Percentiles rank a stretch among this genome's conserved stretches.
These are phyloP conservation scores for Boloria selene DNA, from an alignment of 2,888 invertebrate genomes.

Conservation along the genomic window DNA sequence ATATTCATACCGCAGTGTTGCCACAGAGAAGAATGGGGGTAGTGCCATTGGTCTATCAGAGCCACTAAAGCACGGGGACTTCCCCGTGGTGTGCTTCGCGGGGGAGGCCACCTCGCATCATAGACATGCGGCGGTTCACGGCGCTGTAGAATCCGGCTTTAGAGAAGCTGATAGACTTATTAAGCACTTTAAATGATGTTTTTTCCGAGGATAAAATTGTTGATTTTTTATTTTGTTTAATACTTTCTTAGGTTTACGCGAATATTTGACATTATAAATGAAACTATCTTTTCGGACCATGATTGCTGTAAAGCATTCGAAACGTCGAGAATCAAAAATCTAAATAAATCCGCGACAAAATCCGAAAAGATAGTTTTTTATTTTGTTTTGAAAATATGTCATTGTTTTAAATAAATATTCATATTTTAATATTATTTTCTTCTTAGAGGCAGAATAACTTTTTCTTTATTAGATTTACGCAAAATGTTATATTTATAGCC, in stretches of 20 bases:
- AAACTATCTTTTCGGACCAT: too few relatives aligned
- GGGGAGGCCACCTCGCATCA: slow-evolving; percentile 86
- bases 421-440: too few relatives aligned
- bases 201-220: slow-evolving; percentile 8
- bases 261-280: too few relatives aligned
- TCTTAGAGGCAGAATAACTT: too few relatives aligned
- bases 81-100: slow-evolving; percentile 84
- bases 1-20: slow-evolving; percentile 84
- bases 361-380: too few relatives aligned
- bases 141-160: slow-evolving; percentile 88
- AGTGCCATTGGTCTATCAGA: slow-evolving; percentile 79
- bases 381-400: background rate
- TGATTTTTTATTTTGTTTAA: background rate
- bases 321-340: too few relatives aligned
- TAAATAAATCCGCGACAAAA: too few relatives aligned
- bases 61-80: slow-evolving; percentile 69
- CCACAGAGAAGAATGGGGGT: slow-evolving; percentile 79
- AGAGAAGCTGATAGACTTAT: slow-evolving; percentile 86
- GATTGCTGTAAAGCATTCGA: too few relatives aligned
- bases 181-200: slow-evolving; percentile 49
- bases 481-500: too few relatives aligned
- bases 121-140: slow-evolving; percentile 86
- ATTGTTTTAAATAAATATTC: too few relatives aligned
- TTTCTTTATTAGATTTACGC: too few relatives aligned
- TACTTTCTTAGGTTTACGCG: too few relatives aligned